Base-by-base conservation (phyloP, 2,888 invertebrate species). In the Sarcophaga subvicina region DNA sequence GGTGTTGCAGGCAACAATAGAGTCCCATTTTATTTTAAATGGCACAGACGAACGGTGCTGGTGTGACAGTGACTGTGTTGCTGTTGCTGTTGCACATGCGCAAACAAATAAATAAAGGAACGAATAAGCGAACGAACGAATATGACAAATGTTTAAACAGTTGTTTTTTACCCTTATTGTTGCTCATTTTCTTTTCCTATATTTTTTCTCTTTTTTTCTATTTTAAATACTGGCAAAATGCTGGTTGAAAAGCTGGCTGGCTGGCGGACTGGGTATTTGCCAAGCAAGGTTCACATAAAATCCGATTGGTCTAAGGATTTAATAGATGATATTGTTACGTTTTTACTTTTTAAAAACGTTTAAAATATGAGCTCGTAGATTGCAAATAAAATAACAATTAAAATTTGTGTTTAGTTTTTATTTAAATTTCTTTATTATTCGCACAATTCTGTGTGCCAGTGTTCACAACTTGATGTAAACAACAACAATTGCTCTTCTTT, bases 111-210 rank as follows among this genome's bases (percentile, higher is more conserved):
- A 14, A 54, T 54, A 84, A 76, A 37, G 0, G 2, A 37, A 37
- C 37, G 37, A 37, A 37, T 2, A n/a, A n/a, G 27, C 27, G 37
- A 37, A 37, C 10, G 37, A 37, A 77, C 69, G 84, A 87, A 87
- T 87, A 87, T 87, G 87, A 87, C 81, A 84, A 87, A 87, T 81
- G 81, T 82, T 87, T 77, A 81, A 78, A 62, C 49, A n/a, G 70
- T 75, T 79, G 78, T 75, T 78, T 67, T 37, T 78, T 87, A 49
- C 72, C 78, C 63, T 84, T 60, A 75, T 80, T 77, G 76, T 70
- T 64, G 22, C 2, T n/a, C n/a, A 63, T 77, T 76, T 64, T 45
- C 27, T 59, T 64, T 80, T 54, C 2, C 54, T 22, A 22, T 80
- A 60, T 63, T 73, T 73, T 20, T 10, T 64, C 37, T 22, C 63